A percentile compares a stretch with the other conserved stretches of the same genome.
Evolutionary conservation across 92 coral and sea anemone species (phyloP).

Genomic region (Parazoanthus swiftii): DNA sequence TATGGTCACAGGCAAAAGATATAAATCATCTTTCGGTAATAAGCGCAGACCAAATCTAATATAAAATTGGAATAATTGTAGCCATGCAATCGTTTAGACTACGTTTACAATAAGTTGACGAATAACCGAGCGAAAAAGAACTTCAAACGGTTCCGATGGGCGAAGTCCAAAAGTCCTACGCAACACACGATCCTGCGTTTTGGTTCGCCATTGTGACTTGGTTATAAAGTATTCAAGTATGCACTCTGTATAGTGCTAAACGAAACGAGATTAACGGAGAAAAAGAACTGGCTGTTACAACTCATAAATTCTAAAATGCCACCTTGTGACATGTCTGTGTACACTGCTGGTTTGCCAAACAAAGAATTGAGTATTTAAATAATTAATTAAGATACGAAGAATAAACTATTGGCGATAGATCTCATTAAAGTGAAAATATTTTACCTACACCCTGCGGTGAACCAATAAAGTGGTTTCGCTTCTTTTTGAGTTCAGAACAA

Average conservation of each 20-base stretch:
- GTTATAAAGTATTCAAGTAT: not conserved
- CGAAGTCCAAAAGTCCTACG: not conserved
- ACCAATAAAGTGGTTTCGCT: constrained; percentile 19
- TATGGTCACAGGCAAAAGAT: not conserved
- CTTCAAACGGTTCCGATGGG: constrained; percentile 40
- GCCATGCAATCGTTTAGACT: constrained; percentile 28
- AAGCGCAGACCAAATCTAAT: constrained; percentile 20
- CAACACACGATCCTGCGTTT: not conserved
- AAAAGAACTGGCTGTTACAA: not conserved
- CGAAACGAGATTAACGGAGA: constrained; percentile 18
- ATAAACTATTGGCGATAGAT: constrained; percentile 26
- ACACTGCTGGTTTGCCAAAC: constrained; percentile 25
- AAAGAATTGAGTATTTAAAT: constrained; percentile 39
- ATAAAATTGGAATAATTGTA: constrained; percentile 1
- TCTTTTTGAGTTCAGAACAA: not conserved
- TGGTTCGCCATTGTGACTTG: not conserved
- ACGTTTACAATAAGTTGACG: constrained; percentile 29
- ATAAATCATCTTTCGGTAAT: not conserved
- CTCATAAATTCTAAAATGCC: constrained; percentile 3
- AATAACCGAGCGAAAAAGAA: constrained; percentile 25
- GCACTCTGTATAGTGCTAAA: not conserved
- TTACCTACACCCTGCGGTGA: constrained; percentile 32
- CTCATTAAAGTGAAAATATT: constrained; percentile 42
- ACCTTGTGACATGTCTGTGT: constrained; percentile 31
- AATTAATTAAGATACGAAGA: constrained; percentile 39